Conservation (phyloP, 2,888 invertebrate genomes). For the Drepanosiphum platanoidis region DNA sequence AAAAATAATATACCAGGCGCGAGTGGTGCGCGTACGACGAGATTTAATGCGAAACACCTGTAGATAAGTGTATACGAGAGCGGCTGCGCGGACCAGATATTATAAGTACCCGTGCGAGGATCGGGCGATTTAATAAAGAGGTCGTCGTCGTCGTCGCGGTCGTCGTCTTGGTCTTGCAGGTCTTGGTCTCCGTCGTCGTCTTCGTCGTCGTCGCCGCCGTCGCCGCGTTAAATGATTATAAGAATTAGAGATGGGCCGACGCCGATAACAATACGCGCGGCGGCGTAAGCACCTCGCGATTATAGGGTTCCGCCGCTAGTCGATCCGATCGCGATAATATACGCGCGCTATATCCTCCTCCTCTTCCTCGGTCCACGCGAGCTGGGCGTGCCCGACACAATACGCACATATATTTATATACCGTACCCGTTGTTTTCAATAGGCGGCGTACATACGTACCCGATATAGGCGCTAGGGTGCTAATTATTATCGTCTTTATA, state of each 20-base stretch:
- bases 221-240: slow-evolving; percentile 44
- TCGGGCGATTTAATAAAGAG: slow-evolving; percentile 41
- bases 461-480: slow-evolving; percentile 27
- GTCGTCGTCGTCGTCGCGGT: slow-evolving; percentile 40
- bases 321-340: slow-evolving; percentile 43
- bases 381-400: slow-evolving; percentile 22
- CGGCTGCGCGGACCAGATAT: not conserved
- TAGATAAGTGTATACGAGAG: not conserved
- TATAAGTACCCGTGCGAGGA: not conserved
- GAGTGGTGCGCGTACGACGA: not conserved
- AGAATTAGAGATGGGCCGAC: slow-evolving; percentile 49
- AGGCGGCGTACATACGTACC: not conserved
- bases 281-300: slow-evolving; percentile 28
- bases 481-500: slow-evolving; percentile 32
- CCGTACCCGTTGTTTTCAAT: not conserved
- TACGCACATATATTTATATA: not conserved
- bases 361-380: not conserved
- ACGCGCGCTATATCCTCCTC: not conserved
- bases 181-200: not conserved
- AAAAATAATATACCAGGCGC: not conserved
- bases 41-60: slow-evolving; percentile 41
- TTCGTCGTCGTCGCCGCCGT: slow-evolving; percentile 2
- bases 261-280: slow-evolving; percentile 26
- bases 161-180: too few relatives aligned
- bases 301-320: slow-evolving; percentile 17